Evolutionary conservation across 2,888 invertebrate species (phyloP).

Genomic region (Diarsia mendica): DNA sequence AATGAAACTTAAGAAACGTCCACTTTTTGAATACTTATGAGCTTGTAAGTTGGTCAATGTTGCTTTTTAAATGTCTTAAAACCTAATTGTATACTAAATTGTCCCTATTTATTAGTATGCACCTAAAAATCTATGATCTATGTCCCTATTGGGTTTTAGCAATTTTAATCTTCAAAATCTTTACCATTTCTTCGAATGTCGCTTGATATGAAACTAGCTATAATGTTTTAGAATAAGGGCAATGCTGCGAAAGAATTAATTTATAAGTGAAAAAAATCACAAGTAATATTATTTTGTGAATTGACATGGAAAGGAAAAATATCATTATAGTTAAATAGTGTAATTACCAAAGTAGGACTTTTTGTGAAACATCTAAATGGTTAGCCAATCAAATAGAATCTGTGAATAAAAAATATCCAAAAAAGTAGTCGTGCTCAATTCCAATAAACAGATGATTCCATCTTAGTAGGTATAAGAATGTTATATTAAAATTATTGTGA

Average conservation of each 20-base stretch:
- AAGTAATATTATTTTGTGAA: neutral
- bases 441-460: constrained; percentile 14
- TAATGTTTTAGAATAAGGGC: constrained; percentile 34
- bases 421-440: constrained; percentile 38
- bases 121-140: constrained; percentile 18
- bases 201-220: constrained; percentile 41
- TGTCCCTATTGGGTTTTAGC: constrained; percentile 39
- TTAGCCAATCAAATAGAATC: neutral
- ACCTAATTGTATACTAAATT: constrained; percentile 20
- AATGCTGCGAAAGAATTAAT: constrained; percentile 62
- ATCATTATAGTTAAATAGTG: neutral
- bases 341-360: neutral
- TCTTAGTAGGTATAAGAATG: constrained; percentile 18
- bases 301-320: too few species aligned
- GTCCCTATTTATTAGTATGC: constrained; percentile 23
- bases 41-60: constrained; percentile 55
- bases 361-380: constrained; percentile 28
- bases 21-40: constrained; percentile 49
- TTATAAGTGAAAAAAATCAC: constrained; percentile 5
- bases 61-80: constrained; percentile 35
- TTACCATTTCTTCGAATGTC: constrained; percentile 30
- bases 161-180: constrained; percentile 12
- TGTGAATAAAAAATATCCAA: constrained; percentile 3
- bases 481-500: constrained; percentile 62
- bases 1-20: constrained; percentile 43